phyloP scores from a whole-genome alignment of 2,797 vertebrate species.

The Aulostomus chinensis region DNA sequence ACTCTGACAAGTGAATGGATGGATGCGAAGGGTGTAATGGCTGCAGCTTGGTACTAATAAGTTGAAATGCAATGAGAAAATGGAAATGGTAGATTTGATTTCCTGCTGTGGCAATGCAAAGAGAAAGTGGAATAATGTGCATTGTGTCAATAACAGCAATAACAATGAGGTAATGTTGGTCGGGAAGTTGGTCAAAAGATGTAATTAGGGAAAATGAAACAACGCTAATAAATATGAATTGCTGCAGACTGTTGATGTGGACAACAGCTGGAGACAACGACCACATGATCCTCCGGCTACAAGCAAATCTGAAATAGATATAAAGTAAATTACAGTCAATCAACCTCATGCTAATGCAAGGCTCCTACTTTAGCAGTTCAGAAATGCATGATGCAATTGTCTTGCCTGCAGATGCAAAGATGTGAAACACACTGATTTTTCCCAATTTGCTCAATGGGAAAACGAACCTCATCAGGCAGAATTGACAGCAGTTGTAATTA shows the following conservation, averaged over 20 bases:
- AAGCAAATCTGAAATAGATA: slow-evolving; percentile 34
- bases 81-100: slow-evolving; percentile 61
- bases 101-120: slow-evolving; percentile 43
- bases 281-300: slow-evolving; percentile 17
- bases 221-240: slow-evolving; percentile 54
- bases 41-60: slow-evolving; percentile 43
- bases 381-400: too few species aligned
- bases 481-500: too few species aligned
- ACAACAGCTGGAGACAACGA: slow-evolving; percentile 46
- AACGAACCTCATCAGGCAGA: too few species aligned
- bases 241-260: slow-evolving; percentile 43
- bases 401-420: too few species aligned
- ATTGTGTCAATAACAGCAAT: slow-evolving; percentile 56
- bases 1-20: slow-evolving; percentile 46
- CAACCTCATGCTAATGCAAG: slow-evolving; percentile 8
- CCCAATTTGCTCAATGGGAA: too few species aligned
- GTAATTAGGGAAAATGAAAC: slow-evolving; percentile 54
- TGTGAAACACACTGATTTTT: too few species aligned
- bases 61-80: slow-evolving; percentile 49
- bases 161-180: slow-evolving; percentile 55
- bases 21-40: slow-evolving; percentile 51
- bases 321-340: slow-evolving; percentile 29
- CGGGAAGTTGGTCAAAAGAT: slow-evolving; percentile 49
- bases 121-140: slow-evolving; percentile 56
- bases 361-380: too few species aligned